These are phyloP conservation scores for Macroramphosus scolopax DNA, from an alignment of 2,797 vertebrate species.

Conservation along the genomic window DNA sequence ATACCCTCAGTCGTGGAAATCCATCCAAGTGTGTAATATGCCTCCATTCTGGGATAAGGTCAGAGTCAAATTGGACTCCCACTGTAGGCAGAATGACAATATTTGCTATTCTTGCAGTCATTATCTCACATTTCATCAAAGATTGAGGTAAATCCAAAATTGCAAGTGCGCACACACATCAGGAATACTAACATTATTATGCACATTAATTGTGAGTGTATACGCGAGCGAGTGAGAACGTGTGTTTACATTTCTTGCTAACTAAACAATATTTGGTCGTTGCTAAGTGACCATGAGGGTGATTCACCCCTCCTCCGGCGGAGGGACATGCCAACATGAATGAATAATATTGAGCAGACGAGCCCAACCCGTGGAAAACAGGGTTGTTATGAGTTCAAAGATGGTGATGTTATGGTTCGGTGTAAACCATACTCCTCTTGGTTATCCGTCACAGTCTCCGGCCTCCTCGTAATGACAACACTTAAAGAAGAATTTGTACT, in stretches of 20 bases:
- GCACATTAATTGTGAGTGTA: constrained; percentile 4
- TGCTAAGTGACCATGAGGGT: constrained; percentile 75
- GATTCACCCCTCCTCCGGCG: constrained; percentile 65
- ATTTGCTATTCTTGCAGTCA: constrained; percentile 57
- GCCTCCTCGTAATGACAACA: constrained; percentile 14
- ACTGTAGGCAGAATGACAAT: constrained; percentile 55
- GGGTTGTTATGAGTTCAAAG: constrained; percentile 67
- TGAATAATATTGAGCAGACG: constrained; percentile 71
- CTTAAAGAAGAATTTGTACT: constrained; percentile 23
- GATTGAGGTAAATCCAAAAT: constrained; percentile 34
- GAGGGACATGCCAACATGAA: constrained; percentile 63
- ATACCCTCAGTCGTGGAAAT: constrained; percentile 45
- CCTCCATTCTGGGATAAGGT: constrained; percentile 62
- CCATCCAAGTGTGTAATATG: constrained; percentile 56
- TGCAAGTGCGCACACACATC: background rate
- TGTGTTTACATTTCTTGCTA: constrained; percentile 55
- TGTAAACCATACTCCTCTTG: constrained; percentile 58
- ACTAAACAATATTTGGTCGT: constrained; percentile 77
- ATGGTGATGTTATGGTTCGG: constrained; percentile 66
- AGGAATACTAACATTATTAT: too few species aligned
- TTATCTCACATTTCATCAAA: constrained; percentile 56
- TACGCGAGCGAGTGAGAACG: constrained; percentile 13
- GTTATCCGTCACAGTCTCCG: constrained; percentile 44
- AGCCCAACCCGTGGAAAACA: constrained; percentile 53
- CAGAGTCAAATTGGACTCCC: constrained; percentile 55